Base-by-base conservation (phyloP, 64 coral and sea anemone genomes). In the Orbicella faveolata region DNA sequence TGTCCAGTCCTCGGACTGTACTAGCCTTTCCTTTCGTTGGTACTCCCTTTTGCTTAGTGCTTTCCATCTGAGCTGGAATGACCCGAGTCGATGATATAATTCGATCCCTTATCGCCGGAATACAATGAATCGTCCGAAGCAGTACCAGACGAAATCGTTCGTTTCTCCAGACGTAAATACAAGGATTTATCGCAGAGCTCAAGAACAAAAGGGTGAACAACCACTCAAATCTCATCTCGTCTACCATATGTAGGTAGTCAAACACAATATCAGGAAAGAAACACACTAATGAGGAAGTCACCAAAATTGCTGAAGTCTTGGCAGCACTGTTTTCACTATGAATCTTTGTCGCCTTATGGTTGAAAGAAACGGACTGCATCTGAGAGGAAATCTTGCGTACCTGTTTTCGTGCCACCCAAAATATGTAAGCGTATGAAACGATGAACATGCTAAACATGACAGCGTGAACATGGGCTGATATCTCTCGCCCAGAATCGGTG, bases 351-450 rank as follows among this genome's bases (percentile, higher is more conserved):
- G 63, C 21, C 21, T 76, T 80, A 25, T 83, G 80, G 73, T 91
- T 91, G 26, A 83, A 64, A 30, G 52, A 78, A 34, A 91, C 70
- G 1, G 89, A 83, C 33, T 91, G 79, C 80, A 75, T 76, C 53
- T 91, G 89, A 18, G 76, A 78, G n/a, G 75, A 39, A 51, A 91
- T 91, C 61, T 91, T 79, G 39, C 80, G 48, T 12, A 52, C 44
- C 52, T 91, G 89, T 39, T 91, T 91, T 11, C 80, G 25, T 12
- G 89, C 89, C 9, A 91, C 82, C 37, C 79, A 91, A 30, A 91
- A 91, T 57, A 91, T 91, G 36, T 76, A 78, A 1, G 73, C 79
- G 17, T 84, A 91, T 21, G 75, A 61, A 33, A 61, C 18, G 6
- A 91, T 34, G 19, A 91, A 91, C 12, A 76, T 23, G 17, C 70